Evolutionary conservation across 2,113 vertebrate genomes (phyloP).

Genomic region (Pelecanus crispus): DNA sequence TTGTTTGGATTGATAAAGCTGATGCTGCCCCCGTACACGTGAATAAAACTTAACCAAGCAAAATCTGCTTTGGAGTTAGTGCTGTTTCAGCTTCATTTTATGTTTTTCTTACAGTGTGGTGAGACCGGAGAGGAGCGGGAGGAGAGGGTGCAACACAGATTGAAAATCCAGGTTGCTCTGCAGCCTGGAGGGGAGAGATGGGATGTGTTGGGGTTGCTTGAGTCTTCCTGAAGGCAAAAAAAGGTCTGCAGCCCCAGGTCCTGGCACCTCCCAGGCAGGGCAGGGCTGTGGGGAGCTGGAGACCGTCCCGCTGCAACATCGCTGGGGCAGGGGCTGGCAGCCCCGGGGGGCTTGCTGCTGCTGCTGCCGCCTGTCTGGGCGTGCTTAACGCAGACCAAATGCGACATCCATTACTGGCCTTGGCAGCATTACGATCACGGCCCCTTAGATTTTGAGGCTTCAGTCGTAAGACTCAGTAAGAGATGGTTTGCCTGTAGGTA

Average conservation of each 20-base stretch:
- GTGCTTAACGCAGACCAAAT: neutral
- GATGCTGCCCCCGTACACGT: neutral
- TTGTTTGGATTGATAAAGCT: neutral
- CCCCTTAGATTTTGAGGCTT: neutral
- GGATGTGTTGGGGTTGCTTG: neutral
- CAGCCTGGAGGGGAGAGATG: neutral
- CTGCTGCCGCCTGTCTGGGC: neutral
- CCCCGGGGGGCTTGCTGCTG: neutral
- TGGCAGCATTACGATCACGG: rapidly evolving
- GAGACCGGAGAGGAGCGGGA: neutral
- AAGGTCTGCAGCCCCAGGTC: neutral
- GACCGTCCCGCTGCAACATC: rapidly evolving
- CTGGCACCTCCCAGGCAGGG: neutral
- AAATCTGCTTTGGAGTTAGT: neutral
- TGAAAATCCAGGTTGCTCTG: neutral
- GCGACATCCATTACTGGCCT: neutral
- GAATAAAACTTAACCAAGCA: conserved; percentile 17
- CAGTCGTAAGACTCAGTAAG: neutral
- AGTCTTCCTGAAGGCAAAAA: neutral
- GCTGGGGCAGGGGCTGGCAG: neutral
- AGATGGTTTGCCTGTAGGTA: neutral
- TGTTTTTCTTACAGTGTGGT: neutral
- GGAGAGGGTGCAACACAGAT: neutral
- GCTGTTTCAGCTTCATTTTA: neutral
- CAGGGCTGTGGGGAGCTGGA: neutral